These are phyloP conservation scores for Hyppa rectilinea DNA, from an alignment of 2,888 invertebrate species.

Conservation along the genomic window DNA sequence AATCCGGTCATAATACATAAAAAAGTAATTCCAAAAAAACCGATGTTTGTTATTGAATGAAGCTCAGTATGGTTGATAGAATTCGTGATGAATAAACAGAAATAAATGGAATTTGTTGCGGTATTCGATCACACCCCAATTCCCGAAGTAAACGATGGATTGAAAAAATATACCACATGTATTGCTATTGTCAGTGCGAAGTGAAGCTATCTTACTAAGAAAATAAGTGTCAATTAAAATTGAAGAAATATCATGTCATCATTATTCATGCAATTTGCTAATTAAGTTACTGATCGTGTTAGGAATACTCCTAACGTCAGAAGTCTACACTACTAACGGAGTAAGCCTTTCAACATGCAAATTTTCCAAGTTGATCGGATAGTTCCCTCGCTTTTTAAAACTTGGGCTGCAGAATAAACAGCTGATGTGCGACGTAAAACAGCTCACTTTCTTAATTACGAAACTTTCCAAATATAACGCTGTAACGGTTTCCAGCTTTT, in stretches of 20 bases:
- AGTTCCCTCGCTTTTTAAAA: constrained; percentile 21
- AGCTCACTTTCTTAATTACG: constrained; percentile 54
- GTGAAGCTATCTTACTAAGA: not conserved
- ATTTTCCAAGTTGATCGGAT: constrained; percentile 20
- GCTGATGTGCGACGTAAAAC: constrained; percentile 48
- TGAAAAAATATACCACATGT: not conserved
- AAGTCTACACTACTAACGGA: constrained; percentile 2
- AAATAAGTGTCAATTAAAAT: not conserved
- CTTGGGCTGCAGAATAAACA: constrained; percentile 12
- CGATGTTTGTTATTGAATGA: constrained; percentile 17
- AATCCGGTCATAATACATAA: not conserved
- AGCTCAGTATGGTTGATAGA: constrained; percentile 17
- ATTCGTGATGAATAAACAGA: constrained; percentile 27
- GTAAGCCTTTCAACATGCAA: constrained; percentile 22
- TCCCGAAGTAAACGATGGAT: not conserved
- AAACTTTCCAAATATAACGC: constrained; percentile 62
- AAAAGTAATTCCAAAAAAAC: constrained; percentile 1
- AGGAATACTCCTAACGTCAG: not conserved
- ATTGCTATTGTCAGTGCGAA: not conserved
- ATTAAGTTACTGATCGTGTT: constrained; percentile 2
- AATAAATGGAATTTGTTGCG: constrained; percentile 15
- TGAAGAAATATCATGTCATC: too few species aligned
- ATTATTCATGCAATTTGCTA: not conserved
- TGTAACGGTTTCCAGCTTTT: constrained; percentile 39
- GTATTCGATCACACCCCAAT: constrained; percentile 6